Conservation (phyloP, 1,140 invertebrate genomes). For the Bombyx mori region ASM3026992v2 NC_085110.1:4635501-4636000, state of each 20-base stretch:
- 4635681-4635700: constrained; percentile 31
- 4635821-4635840: constrained; percentile 28
- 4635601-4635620: constrained; percentile 15
- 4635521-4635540: constrained; percentile 36
- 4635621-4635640: constrained; percentile 13
- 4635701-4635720: constrained; percentile 22
- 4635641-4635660: constrained; percentile 22
- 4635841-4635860: constrained; percentile 27
- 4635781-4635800: constrained; percentile 34
- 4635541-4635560: constrained; percentile 20
- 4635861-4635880: constrained; percentile 36
- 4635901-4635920: constrained; percentile 24
- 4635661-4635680: constrained; percentile 30
- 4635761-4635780: constrained; percentile 36
- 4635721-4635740: constrained; percentile 33
- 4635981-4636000: constrained; percentile 29
- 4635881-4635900: constrained; percentile 32
- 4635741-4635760: constrained; percentile 36
- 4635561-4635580: constrained; percentile 15
- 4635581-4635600: constrained; percentile 9
- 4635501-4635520: constrained; percentile 41
- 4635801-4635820: constrained; percentile 28
- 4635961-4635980: constrained; percentile 30
- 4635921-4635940: constrained; percentile 28
- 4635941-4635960: constrained; percentile 36